Percentiles rank a stretch among this genome's conserved stretches.
These are phyloP conservation scores for Salvator merianae DNA, from an alignment of 2,113 vertebrate species.

Conservation along the genomic window DNA sequence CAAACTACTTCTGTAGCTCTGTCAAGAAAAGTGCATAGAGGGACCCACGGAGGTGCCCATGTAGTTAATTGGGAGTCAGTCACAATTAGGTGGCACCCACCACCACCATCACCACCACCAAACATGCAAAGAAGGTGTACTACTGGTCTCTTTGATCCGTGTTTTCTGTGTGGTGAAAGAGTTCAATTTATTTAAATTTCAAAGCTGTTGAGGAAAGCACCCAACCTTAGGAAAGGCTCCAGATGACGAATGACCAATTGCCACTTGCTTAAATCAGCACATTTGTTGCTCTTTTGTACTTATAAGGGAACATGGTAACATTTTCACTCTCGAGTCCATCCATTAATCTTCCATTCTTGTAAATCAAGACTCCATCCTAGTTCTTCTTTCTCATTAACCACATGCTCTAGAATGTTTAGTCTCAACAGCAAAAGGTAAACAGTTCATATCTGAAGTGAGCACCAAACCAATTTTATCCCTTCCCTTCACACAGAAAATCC, in stretches of 20 bases:
- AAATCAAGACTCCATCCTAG: slow-evolving; percentile 10
- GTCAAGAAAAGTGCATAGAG: too few relatives aligned
- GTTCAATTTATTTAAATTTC: neutral
- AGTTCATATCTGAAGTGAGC: slow-evolving; percentile 12
- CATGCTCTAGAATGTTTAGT: slow-evolving; percentile 8
- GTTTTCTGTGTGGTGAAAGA: neutral
- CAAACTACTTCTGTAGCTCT: too few relatives aligned
- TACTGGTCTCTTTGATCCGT: neutral
- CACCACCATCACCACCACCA: too few relatives aligned
- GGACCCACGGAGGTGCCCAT: too few relatives aligned
- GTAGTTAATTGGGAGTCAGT: too few relatives aligned
- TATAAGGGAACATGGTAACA: neutral
- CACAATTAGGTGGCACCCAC: too few relatives aligned
- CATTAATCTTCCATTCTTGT: neutral
- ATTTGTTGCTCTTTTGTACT: neutral
- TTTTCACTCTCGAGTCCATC: neutral
- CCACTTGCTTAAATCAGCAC: neutral
- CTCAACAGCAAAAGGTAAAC: neutral
- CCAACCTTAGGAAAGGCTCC: neutral
- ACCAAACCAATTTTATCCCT: neutral
- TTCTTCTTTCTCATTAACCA: neutral
- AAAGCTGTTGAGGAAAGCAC: neutral
- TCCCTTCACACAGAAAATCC: neutral
- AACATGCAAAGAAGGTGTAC: too few relatives aligned
- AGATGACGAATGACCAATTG: neutral